Base-by-base conservation (phyloP, 2,888 invertebrate species). In the Pemphredon lugubris region DNA sequence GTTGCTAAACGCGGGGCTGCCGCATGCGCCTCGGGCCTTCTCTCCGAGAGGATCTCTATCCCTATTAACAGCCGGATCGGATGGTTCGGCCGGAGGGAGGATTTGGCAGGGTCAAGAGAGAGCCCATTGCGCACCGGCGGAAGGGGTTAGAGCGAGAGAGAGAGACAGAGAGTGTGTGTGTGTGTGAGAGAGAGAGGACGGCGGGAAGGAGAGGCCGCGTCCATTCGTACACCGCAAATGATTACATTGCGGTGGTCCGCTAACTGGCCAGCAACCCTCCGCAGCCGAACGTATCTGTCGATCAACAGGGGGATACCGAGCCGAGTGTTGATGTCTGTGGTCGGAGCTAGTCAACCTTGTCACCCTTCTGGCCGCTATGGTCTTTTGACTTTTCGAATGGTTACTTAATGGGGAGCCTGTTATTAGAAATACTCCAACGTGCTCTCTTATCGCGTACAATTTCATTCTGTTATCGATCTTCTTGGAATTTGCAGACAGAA, bases 221-320 rank as follows among this genome's bases (percentile, higher is more conserved):
- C 84, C 83, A 86, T 85, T 85, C 82, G 81, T 69, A 77, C 73
- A 85, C 88, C 88, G 81, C 88, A 88, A 88, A 88, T 88, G 88
- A 88, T 89, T 88, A 88, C 88, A 86, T 84, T 87, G 88, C 84
- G 88, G 88, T 77, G 77, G 77, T 85, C 86, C 86, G 79, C 88
- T 87, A 88, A 88, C 87, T 86, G 86, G 85, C 85, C 85, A 79
- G 82, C 80, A 77, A 77, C 81, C 81, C 79, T 73, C 81, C 79
- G 75, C 72, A 57, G 55, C 66, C 63, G 51, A 69, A n/a, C 68
- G 64, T 75, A 72, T 72, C 78, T 79, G 82, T 81, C 84, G 83
- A 84, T 84, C 84, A 83, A 84, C 84, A 83, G 78, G 76, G 79
- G 77, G 63, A 75, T 66, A 66, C 68, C 40, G 55, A 58, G 48